Evolutionary conservation across 2,888 invertebrate genomes (phyloP), one percentile per base, ranked within the genome.

Genomic region (Athrips mouffetella): DNA sequence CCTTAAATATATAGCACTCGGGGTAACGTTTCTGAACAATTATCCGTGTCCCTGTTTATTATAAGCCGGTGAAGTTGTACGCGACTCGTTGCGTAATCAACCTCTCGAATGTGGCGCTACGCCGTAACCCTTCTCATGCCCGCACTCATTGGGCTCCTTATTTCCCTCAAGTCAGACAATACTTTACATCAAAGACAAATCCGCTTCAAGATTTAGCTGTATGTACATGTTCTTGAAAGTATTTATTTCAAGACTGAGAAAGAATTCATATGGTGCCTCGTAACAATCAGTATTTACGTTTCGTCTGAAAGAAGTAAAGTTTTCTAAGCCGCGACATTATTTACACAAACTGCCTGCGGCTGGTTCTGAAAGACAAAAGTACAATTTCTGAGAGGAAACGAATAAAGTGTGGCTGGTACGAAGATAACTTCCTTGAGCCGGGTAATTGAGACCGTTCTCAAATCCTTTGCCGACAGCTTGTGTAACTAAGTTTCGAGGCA

Each of bases 1-100:
- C 82, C 82, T 84, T 85, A 86, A 85, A 86, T 85, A n/a, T n/a
- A n/a, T n/a, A n/a, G 67, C 72, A 74, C 78, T 80, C 77, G 71
- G 75, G 71, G 62, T 72, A 76, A 86, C 85, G 82, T 86, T 84
- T 75, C 76, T 75, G 83, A 85, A 85, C 85, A 85, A 86, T 85
- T 84, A 80, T 80, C 81, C 77, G 75, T 84, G 83, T 85, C 82
- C 84, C 84, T 85, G 86, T 84, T 84, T 83, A 84, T 84, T 83
- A 81, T 85, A 80, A 80, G 78, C 82, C 67, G 67, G 68, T 66
- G 70, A 81, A 83, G 82, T 83, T 81, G 65, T 69, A 67, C 62
- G 70, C 65, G 70, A 77, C 75, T 78, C 73, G 75, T 72, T 76
- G 70, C 71, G 73, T 77, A 80, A 83, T 80, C 76, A 80, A 75